Base-by-base conservation (phyloP, 2,888 invertebrate genomes). In the Eupeodes latifasciatus region DNA sequence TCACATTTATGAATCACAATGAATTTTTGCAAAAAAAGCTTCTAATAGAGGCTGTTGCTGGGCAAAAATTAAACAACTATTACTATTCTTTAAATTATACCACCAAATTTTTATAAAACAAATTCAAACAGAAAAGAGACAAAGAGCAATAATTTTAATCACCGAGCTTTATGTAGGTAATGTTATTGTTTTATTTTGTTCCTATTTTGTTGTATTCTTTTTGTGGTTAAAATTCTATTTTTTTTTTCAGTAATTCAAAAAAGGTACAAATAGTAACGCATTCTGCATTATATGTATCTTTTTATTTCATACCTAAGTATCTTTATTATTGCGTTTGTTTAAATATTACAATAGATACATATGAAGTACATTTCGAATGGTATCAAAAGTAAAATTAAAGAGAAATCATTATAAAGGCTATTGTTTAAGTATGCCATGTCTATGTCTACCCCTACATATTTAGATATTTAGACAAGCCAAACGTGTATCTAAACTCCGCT, bases 1-100 rank as follows among this genome's bases (percentile, higher is more conserved):
- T 71, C 10, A 19, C 76, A 76, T 71, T 72, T 83, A 74, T 87
- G 87, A 87, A 87, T 87, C 87, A 87, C 79, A 79, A 83, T 83
- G 62, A 82, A 72, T 72, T 72, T 87, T 84, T 55, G 57, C 72
- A 57, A 55, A 77, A 72, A 83, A 87, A 87, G 87, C 84, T 87
- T 61, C 36, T 11, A 44, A 53, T 64, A 64, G 76, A 47, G 62
- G 72, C 84, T 87, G 87, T 87, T 87, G 87, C 87, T 77, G 84
- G 84, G 87, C 87, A 77, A 84, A 84, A 84, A 77, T 77, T 67
- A 81, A 84, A 72, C 61, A 61, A 72, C 72, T 79, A 74, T 80
- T 80, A 62, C 44, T 78, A 44, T 61, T 53, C 44, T 67, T 55
- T 82, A 36, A 72, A 72, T 77, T 77, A 72, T 71, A 66, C 71